Conservation (phyloP, 2,888 invertebrate genomes). For the Ypsolopha sequella region DNA sequence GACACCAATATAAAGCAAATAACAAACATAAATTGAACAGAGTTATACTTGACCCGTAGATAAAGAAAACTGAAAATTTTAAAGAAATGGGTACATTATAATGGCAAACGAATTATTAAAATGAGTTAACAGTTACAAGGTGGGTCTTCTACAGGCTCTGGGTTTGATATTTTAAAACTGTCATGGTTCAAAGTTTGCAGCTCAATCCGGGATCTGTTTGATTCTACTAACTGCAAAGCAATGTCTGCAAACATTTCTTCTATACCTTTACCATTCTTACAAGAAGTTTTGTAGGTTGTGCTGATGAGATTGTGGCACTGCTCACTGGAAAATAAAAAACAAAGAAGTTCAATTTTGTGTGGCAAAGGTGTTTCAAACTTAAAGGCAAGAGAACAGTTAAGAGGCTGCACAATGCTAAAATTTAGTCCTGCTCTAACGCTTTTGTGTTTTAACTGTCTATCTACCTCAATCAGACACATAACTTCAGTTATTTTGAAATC, state of each 20-base stretch:
- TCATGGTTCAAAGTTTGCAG: slow-evolving; percentile 83
- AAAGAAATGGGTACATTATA: background rate
- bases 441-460: too few relatives aligned
- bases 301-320: slow-evolving; percentile 93
- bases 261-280: slow-evolving; percentile 87
- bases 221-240: slow-evolving; percentile 82
- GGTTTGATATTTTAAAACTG: slow-evolving; percentile 79
- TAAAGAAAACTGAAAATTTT: too few relatives aligned
- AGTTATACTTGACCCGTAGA: too few relatives aligned
- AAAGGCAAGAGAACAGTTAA: too few relatives aligned
- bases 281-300: slow-evolving; percentile 90
- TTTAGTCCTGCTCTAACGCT: too few relatives aligned
- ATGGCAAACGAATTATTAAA: slow-evolving; percentile 16
- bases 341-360: background rate
- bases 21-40: too few relatives aligned
- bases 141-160: slow-evolving; percentile 69
- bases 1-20: too few relatives aligned
- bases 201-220: slow-evolving; percentile 86
- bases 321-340: slow-evolving; percentile 71
- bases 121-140: slow-evolving; percentile 53
- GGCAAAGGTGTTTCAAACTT: too few relatives aligned
- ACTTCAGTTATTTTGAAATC: too few relatives aligned
- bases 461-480: too few relatives aligned
- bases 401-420: too few relatives aligned
- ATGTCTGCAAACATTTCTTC: slow-evolving; percentile 94